Evolutionary conservation across 2,113 vertebrate species (phyloP), one percentile per base, ranked within the genome.

Genomic region (Alethe diademata): DNA sequence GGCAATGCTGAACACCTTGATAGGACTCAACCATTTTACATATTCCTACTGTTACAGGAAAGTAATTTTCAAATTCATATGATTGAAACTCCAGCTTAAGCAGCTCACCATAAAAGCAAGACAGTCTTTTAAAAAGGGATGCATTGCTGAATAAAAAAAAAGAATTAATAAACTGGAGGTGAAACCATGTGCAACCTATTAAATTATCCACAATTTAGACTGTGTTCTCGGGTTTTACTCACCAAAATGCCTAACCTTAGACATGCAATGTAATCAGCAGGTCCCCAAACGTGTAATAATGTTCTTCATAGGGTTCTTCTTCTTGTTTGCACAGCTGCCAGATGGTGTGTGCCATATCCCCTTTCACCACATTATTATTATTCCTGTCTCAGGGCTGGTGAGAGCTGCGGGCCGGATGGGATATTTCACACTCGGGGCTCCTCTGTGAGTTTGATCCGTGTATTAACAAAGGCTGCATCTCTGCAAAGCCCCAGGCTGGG

Each of bases 301-400:
- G 92, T 88, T 97, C 97, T 97, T 90, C 84, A 75, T 95, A 88
- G 91, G 50, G 90, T 90, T 96, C 93, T 96, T 97, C 94, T 89
- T 86, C 96, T 92, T 98, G 97, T 98, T 98, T 98, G 96, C 84
- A 97, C 98, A 98, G 98, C 98, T 98, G 97, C 95, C 94, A 97
- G 97, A 92, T 97, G 88, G 92, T 95, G 91, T 92, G 69, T 75
- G 92, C 70, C 90, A 92, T 97, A 96, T 98, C 96, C 95, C 74
- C 79, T 98, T 96, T 97, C 97, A 93, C 88, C 91, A 91, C 50
- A 94, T 94, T 95, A 86, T 88, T 95, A 92, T 90, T 95, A 89
- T 83, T 97, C 96, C 93, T 97, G 53, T 96, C 96, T 97, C 88
- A 95, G 95, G 90, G 78, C 86, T 96, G 86, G 79, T 80, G 97